Evolutionary conservation across 2,888 invertebrate species (phyloP).

Genomic region (Phaonia tiefii): DNA sequence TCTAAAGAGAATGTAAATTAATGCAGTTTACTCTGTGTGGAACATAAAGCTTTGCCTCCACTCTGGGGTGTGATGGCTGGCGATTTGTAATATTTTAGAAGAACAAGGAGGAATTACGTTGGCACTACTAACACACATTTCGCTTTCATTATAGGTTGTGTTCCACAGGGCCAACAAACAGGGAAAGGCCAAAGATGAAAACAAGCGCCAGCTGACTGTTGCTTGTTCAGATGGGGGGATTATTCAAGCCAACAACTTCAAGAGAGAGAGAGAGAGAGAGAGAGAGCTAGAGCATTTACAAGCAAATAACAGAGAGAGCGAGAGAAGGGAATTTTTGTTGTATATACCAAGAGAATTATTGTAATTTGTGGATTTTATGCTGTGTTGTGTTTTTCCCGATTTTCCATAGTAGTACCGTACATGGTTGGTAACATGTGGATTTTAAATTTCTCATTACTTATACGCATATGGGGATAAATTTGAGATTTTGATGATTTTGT

Average conservation of each 20-base stretch:
- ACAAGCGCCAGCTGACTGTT: too few species aligned
- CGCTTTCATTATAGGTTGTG: neutral
- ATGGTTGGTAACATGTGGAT: constrained; percentile 14
- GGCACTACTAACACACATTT: constrained; percentile 65
- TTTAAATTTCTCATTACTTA: constrained; percentile 37
- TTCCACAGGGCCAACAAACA: neutral
- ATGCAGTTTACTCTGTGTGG: neutral
- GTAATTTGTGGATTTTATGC: constrained; percentile 56
- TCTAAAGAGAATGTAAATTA: neutral
- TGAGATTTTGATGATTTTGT: constrained; percentile 58
- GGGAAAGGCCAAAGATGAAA: constrained; percentile 17
- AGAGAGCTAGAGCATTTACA: neutral
- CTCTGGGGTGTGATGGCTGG: neutral
- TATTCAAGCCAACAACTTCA: neutral
- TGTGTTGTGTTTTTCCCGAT: constrained; percentile 27
- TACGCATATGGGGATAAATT: constrained; percentile 65
- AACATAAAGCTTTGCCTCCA: constrained; percentile 12
- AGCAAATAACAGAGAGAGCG: neutral
- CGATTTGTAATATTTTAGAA: neutral
- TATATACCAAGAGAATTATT: neutral
- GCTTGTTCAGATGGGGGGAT: constrained; percentile 27
- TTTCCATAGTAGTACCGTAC: neutral
- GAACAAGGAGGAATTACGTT: constrained; percentile 19
- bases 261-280: constrained; percentile 9
- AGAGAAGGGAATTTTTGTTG: too few species aligned